Percentiles rank a stretch among this genome's conserved stretches.
Conservation (phyloP, 1,140 invertebrate species). For the Drosophila ercepeae region DNA sequence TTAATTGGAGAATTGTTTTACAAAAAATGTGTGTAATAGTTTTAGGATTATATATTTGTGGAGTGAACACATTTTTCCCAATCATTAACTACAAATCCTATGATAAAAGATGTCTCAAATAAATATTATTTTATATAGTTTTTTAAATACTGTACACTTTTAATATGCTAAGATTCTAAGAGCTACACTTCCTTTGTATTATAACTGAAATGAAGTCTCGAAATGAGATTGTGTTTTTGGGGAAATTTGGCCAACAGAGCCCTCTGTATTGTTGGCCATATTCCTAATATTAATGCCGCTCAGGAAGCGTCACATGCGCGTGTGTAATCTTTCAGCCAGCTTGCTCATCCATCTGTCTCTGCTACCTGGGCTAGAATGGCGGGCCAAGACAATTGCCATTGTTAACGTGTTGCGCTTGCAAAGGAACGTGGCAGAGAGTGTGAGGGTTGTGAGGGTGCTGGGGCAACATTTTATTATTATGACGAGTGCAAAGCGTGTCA, state of each 20-base stretch:
- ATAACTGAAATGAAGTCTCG: background rate
- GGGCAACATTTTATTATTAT: conserved; percentile 64
- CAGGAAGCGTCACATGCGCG: conserved; percentile 20
- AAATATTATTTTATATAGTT: no score
- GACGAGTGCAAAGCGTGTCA: conserved; percentile 66
- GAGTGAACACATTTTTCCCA: no score
- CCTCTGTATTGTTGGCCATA: background rate
- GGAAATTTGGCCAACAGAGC: background rate
- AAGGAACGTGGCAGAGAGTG: background rate
- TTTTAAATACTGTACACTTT: no score
- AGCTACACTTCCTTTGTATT: background rate
- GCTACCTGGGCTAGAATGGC: conserved; percentile 42
- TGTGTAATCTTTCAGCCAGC: conserved; percentile 24
- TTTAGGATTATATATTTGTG: no score
- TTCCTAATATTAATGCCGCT: background rate
- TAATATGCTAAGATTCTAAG: no score
- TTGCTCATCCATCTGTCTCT: conserved; percentile 36
- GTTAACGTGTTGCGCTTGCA: conserved; percentile 45
- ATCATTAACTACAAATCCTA: no score
- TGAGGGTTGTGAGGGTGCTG: background rate
- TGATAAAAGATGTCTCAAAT: no score
- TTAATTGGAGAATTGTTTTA: no score
- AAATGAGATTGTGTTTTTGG: conserved; percentile 6
- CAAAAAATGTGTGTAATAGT: no score
- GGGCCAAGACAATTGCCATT: conserved; percentile 73